Base-by-base conservation (phyloP, 2,888 invertebrate species). In the Phymatocera aterrima region DNA sequence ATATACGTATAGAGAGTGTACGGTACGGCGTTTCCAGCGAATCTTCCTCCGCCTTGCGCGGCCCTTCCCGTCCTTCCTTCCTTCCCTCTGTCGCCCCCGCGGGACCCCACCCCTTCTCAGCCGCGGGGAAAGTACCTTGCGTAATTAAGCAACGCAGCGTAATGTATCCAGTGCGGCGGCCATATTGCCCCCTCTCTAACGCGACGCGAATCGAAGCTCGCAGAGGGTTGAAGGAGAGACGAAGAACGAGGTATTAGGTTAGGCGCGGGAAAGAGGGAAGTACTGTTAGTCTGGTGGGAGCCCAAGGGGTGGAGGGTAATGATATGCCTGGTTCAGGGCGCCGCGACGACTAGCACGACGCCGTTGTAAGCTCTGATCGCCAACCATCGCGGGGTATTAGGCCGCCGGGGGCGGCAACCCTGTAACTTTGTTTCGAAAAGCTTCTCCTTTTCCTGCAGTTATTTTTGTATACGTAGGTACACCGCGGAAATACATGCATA, bases 111-210 rank as follows among this genome's bases (percentile, higher is more conserved):
- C 83, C 82, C 83, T 79, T 84, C 82, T 81, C 81, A 82, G 83
- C 85, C 81, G 88, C 88, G 90, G 84, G 90, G 90, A 89, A 92
- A 92, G 92, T 92, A 92, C 91, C 92, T 92, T 92, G 90, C 92
- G 92, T 91, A 92, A 87, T 86, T 87, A 88, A 88, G 85, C 86
- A 86, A 88, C 86, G 87, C 83, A 82, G 82, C 81, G 86, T 86
- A 86, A 87, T 86, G 84, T 85, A 86, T 84, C 85, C 83, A 84
- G 83, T 80, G 81, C 48, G 83, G 82, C 87, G 85, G 87, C 88
- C 86, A 88, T 88, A 85, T 87, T 86, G 88, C 86, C 82, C 65
- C 80, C 81, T 24, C 43, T 48, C 24, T 74, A 28, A 40, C 24
- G 65, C 82, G 82, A 84, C 84, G 84, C 84, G 86, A 86, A 85